Evolutionary conservation across 2,888 invertebrate species (phyloP).

Genomic region (Rhamphomyia laevipes): DNA sequence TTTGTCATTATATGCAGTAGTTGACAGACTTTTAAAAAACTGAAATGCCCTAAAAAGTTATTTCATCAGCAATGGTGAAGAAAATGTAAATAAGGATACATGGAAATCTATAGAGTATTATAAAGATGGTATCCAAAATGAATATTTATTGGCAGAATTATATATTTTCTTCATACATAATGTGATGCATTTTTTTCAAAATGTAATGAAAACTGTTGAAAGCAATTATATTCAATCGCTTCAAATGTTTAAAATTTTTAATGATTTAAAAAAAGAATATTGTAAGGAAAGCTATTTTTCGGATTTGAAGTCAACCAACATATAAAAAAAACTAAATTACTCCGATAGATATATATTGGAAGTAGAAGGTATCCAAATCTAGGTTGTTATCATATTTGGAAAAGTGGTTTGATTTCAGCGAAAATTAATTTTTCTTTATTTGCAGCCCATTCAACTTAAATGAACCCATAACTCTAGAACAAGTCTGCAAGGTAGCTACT

Average conservation of each 20-base stretch:
- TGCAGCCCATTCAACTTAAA: constrained; percentile 3
- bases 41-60: constrained; percentile 1
- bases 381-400: constrained; percentile 3
- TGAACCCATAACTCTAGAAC: constrained; percentile 1
- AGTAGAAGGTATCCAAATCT: constrained; percentile 2
- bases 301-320: neutral
- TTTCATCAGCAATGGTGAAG: constrained; percentile 4
- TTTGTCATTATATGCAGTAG: constrained; percentile 3
- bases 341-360: neutral
- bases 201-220: constrained; percentile 5
- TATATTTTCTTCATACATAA: neutral
- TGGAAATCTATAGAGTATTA: neutral
- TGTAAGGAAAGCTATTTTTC: neutral
- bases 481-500: neutral
- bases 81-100: constrained; percentile 1
- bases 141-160: neutral
- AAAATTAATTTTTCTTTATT: constrained; percentile 3
- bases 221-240: too few species aligned
- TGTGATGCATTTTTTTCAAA: neutral
- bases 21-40: constrained; percentile 1
- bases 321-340: constrained; percentile 5
- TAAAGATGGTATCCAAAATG: neutral
- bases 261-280: constrained; percentile 7
- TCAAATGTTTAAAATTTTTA: constrained; percentile 5
- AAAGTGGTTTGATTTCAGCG: constrained; percentile 6